Base-by-base conservation (phyloP, 1,140 invertebrate genomes). In the Campoletis sonorensis region DNA sequence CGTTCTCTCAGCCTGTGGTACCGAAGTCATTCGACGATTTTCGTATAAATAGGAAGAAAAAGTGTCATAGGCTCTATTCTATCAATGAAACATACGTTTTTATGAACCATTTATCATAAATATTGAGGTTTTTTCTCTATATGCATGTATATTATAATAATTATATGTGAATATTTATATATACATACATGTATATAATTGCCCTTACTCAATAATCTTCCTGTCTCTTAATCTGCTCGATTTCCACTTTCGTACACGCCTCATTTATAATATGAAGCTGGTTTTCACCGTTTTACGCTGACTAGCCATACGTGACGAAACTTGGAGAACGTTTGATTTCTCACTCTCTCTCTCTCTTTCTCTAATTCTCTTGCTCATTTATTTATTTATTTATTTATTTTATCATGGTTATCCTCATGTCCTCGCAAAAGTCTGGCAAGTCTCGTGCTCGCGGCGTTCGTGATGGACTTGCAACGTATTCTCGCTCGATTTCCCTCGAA, bases 171-270 rank as follows among this genome's bases (percentile, higher is more conserved):
- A 64, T 21, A 23, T 67, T 11, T 10, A 27, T 67, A 30, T 30
- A 30, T 30, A 8, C 11, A 30, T 30, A 8, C 11, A 26, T 13
- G 27, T 30, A 10, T 67, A 67, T 67, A 67, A 49, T 75, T 68
- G 30, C 10, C 76, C 72, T 68, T 70, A 68, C 68, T 82, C 77
- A 79, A 79, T 79, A 79, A 79, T 82, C 58, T 75, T 76, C 79
- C 71, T 80, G 75, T 79, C 37, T 77, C 30, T 82, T 54, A 40
- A 80, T 45, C 68, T 83, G 84, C 82, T 87, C 83, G 82, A 87
- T 86, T 88, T 88, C 79, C 85, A 87, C 85, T 87, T 86, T 86
- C 83, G 78, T 83, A 83, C 83, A 86, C 82, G 84, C 81, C 83
- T 87, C 83, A 85, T 86, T 86, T 83, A 85, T 82, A 88, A 79